These are phyloP conservation scores for Ginglymostoma cirratum DNA, from an alignment of 2,113 vertebrate genomes.

Conservation along the genomic window DNA sequence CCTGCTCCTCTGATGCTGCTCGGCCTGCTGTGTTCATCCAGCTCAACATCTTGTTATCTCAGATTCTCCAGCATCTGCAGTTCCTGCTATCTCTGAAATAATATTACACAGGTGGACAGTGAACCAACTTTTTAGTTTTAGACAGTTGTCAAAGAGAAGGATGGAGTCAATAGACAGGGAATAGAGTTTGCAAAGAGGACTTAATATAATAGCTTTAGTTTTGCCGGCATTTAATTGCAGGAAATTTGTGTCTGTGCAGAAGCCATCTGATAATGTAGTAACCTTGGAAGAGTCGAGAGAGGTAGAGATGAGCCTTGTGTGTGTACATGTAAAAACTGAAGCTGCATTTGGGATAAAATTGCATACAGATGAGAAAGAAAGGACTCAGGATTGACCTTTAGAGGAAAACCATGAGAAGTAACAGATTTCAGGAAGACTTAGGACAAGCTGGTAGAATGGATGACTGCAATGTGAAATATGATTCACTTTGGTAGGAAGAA, in stretches of 20 bases:
- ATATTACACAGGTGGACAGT: not conserved
- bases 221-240: not conserved
- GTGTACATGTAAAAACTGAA: not conserved
- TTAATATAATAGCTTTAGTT: not conserved
- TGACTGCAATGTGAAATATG: not conserved
- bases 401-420: not conserved
- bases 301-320: not conserved
- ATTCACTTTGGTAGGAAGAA: not conserved
- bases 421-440: not conserved
- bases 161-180: too few relatives aligned
- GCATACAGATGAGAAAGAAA: not conserved
- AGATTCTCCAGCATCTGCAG: too few relatives aligned
- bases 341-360: not conserved
- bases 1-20: too few relatives aligned
- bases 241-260: not conserved
- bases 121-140: not conserved
- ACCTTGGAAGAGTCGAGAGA: not conserved
- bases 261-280: not conserved
- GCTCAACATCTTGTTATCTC: too few relatives aligned
- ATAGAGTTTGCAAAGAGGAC: not conserved
- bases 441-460: not conserved
- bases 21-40: too few relatives aligned
- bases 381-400: not conserved
- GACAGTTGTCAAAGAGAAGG: not conserved
- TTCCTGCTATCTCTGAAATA: too few relatives aligned